Base-by-base conservation (phyloP, 2,888 invertebrate species). In the Caenorhabditis sp. region DNA sequence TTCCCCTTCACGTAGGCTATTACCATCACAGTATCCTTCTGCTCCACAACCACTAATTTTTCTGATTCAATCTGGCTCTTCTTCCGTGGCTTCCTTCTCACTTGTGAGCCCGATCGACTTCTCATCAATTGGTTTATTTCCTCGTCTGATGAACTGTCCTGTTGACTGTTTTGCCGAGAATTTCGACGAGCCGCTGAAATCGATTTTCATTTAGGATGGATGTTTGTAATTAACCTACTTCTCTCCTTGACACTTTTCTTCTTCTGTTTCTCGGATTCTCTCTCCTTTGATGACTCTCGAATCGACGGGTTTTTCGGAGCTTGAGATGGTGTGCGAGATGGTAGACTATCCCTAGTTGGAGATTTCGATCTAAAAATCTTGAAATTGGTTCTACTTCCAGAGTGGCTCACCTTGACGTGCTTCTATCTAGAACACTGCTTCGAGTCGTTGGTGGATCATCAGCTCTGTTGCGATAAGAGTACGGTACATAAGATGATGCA, bases 151-250 rank as follows among this genome's bases (percentile, higher is more conserved):
- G 85, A 86, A 22, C 76, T 80, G 19, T 86, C 81, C 63, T 87
- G 79, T 44, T 83, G 85, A 64, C 85, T 86, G 28, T 82, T 80
- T 49, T 87, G 86, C 24, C 87, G 75, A 49, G 87, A 87, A 41
- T 64, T 77, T n/a, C 87, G 85, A 8, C 87, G 85, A 16, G 86
- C 86, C n/a, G 87, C 87, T 87, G 69, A n/a, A 82, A n/a, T n/a
- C n/a, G n/a, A 44, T 7, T 16, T 10, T 77, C n/a, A n/a, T n/a
- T n/a, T n/a, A n/a, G n/a, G n/a, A n/a, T 19, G 16, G 0, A 58
- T 2, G n/a, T 44, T 63, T 6, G 2, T 2, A 38, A 38, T 10
- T 5, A 24, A 56, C 73, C 47, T 24, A 87, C 87, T 85, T 83
- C 87, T 81, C 44, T 87, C 87, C 69, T 82, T 81, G 5, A 61